A percentile compares a stretch with the other conserved stretches of the same genome.
Evolutionary conservation across 2,113 vertebrate species (phyloP).

Genomic region (Cinclus cinclus): DNA sequence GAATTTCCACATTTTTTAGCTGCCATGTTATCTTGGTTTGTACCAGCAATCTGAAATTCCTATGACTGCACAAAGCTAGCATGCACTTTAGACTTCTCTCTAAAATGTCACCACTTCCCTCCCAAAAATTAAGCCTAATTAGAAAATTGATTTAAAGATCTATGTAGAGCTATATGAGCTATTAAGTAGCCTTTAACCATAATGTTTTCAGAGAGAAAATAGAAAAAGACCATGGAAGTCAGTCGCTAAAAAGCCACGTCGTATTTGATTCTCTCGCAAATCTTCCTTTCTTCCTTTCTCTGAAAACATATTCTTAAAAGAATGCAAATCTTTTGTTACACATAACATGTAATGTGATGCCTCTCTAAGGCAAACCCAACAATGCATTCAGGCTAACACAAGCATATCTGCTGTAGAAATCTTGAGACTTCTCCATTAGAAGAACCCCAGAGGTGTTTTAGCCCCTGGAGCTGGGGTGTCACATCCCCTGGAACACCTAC

Average conservation of each 20-base stretch:
- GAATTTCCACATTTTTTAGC: neutral
- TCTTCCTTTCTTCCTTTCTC: neutral
- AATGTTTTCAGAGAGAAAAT: neutral
- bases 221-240: neutral
- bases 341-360: neutral
- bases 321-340: neutral
- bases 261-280: rapidly evolving
- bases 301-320: neutral
- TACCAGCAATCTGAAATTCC: neutral
- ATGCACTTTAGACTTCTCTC: neutral
- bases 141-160: neutral
- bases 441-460: neutral
- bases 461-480: neutral
- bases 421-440: neutral
- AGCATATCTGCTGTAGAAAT: neutral
- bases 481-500: rapidly evolving
- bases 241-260: neutral
- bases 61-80: neutral
- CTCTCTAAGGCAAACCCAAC: neutral
- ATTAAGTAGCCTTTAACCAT: neutral
- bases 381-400: neutral
- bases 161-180: neutral
- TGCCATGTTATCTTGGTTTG: neutral
- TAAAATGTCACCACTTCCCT: neutral
- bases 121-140: neutral